Base-by-base conservation (phyloP, 1,140 invertebrate species). In the Mercenaria mercenaria region DNA sequence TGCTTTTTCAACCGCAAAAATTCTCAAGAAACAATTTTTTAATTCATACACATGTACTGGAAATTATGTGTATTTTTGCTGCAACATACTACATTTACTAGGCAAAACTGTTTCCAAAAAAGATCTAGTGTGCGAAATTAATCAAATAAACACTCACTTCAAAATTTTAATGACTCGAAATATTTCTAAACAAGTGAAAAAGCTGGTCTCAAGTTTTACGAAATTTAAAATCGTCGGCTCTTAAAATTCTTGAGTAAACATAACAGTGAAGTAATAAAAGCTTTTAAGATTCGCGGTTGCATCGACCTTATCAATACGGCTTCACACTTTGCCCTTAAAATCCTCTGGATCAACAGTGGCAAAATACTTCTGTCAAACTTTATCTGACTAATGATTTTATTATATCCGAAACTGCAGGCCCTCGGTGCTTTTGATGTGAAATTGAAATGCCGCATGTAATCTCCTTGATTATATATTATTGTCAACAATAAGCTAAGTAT, bases 271-370 rank as follows among this genome's bases (percentile, higher is more conserved):
- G 59, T n/a, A 64, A 41, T 72, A 72, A 72, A 41, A 72, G 18
- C 67, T 72, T 37, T 72, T 20, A 39, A 18, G 67, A 39, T 39
- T 39, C n/a, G 18, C 34, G 1, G 67, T 72, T 39, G 34, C 37
- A 72, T 72, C 34, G 18, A 3, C 23, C 67, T 37, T 72, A 72
- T 72, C 67, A 72, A 20, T 20, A 72, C 67, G 29, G 67, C 37
- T 52, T 52, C 56, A 79, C 47, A 52, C 47, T 79, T 79, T 52
- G 29, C 50, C 76, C 47, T 79, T 79, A 52, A 79, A 79, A 56
- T 79, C 76, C 76, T 52, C 18, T 18, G 15, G 43, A 79, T 79
- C 76, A 79, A 79, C 47, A 79, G 47, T 79, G 18, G 47, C 47
- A 37, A 79, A 77, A 15, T 34, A 32, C 20, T n/a, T 52, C 15